These are phyloP conservation scores for Pipistrellus pipistrellus DNA, from an alignment of 2,797 vertebrate species.

Conservation along the genomic window DNA sequence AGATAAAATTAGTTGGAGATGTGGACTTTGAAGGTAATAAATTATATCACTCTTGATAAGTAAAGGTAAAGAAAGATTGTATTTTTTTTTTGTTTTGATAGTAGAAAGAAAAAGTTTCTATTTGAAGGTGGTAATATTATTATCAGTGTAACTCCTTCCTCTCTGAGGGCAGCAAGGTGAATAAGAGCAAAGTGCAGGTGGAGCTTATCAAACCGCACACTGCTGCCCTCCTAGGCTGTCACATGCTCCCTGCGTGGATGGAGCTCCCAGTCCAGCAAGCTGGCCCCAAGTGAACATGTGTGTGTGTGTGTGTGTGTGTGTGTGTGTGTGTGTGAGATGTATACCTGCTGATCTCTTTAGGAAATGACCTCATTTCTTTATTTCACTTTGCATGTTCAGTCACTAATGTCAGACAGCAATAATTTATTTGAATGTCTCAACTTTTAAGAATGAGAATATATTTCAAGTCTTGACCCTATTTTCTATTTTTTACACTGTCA, in stretches of 20 bases:
- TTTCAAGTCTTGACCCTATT: slow-evolving; percentile 5
- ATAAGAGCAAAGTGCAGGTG: background rate
- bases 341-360: background rate
- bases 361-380: slow-evolving; percentile 8
- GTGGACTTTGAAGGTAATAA: slow-evolving; percentile 96
- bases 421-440: slow-evolving; percentile 36
- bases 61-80: background rate
- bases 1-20: slow-evolving; percentile 93
- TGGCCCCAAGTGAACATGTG: background rate
- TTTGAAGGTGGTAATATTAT: background rate
- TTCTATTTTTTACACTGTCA: background rate
- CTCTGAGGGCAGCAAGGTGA: background rate
- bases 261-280: background rate
- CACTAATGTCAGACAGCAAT: background rate
- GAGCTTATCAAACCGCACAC: background rate
- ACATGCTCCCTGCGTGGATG: too few species aligned
- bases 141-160: background rate
- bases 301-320: background rate
- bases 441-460: background rate
- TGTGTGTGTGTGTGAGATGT: background rate
- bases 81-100: background rate
- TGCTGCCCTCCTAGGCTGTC: too few species aligned
- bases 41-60: background rate
- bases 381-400: slow-evolving; percentile 31
- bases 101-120: background rate